Conservation (phyloP, 1,140 invertebrate genomes). For the Euura saliciscinereae region DNA sequence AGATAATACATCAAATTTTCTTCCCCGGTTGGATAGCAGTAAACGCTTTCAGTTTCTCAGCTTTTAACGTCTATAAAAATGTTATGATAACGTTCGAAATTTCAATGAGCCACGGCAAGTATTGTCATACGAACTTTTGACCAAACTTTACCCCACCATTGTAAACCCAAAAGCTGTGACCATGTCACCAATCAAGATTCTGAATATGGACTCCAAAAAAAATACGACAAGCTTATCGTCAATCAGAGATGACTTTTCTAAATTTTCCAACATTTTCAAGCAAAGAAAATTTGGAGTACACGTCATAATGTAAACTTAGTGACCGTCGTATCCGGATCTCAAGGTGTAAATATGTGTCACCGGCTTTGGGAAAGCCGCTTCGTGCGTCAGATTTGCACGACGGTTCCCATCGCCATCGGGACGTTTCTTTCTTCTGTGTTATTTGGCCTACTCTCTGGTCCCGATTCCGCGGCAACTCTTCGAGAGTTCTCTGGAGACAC, state of each 20-base stretch:
- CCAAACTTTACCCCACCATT: neutral
- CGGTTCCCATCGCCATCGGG: neutral
- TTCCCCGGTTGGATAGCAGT: neutral
- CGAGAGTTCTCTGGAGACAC: neutral
- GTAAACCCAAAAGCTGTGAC: neutral
- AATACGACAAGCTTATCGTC: no score
- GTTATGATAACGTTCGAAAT: constrained; percentile 2
- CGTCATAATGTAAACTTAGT: neutral
- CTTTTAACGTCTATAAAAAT: constrained; percentile 11
- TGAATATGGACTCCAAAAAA: no score
- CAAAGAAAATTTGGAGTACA: no score
- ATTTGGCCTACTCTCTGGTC: neutral
- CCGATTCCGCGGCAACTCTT: neutral
- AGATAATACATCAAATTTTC: constrained; percentile 10
- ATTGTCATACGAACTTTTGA: neutral
- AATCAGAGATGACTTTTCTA: no score
- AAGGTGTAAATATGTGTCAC: neutral
- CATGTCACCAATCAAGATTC: no score
- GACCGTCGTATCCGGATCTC: neutral
- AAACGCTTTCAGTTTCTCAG: constrained; percentile 11
- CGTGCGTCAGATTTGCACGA: neutral
- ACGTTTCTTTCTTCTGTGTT: neutral
- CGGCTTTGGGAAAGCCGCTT: neutral
- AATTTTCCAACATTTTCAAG: no score
- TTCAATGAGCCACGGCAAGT: neutral